A percentile compares a stretch with the other conserved stretches of the same genome.
Evolutionary conservation across 2,888 invertebrate genomes (phyloP).

Genomic region (Anorthoa munda): DNA sequence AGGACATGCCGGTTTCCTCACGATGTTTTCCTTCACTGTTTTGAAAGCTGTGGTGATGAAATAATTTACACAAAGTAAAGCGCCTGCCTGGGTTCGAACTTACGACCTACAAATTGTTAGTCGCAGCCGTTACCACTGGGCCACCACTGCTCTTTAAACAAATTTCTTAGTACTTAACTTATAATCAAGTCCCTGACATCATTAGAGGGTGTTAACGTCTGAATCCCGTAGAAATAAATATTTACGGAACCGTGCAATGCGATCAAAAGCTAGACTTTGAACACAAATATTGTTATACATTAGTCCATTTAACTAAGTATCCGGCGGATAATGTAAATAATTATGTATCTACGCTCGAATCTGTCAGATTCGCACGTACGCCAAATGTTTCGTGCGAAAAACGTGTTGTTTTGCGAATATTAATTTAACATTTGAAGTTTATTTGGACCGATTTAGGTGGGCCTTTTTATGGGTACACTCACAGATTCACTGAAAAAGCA

Average conservation of each 20-base stretch:
- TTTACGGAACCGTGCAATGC: conserved; percentile 32
- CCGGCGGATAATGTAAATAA: conserved; percentile 31
- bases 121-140: too few relatives aligned
- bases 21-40: too few relatives aligned
- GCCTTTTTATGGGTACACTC: not conserved
- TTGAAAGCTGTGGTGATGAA: too few relatives aligned
- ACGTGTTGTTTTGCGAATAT: conserved; percentile 1
- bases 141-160: too few relatives aligned
- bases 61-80: too few relatives aligned
- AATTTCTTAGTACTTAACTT: too few relatives aligned
- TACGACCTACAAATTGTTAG: too few relatives aligned
- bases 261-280: conserved; percentile 41
- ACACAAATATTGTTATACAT: conserved; percentile 50
- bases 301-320: conserved; percentile 52
- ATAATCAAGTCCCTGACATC: conserved; percentile 20
- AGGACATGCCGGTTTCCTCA: too few relatives aligned
- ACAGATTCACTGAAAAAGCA: not conserved
- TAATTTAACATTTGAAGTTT: conserved; percentile 1
- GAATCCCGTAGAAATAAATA: conserved; percentile 36
- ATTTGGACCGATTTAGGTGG: not conserved
- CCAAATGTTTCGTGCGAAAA: conserved; percentile 14
- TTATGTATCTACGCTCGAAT: not conserved
- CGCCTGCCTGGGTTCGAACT: too few relatives aligned
- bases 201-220: conserved; percentile 12
- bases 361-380: conserved; percentile 40